A percentile compares a stretch with the other conserved stretches of the same genome.
These are phyloP conservation scores for Meriones psammophilus DNA, from an alignment of 2,797 vertebrate genomes.

Conservation along the genomic window DNA sequence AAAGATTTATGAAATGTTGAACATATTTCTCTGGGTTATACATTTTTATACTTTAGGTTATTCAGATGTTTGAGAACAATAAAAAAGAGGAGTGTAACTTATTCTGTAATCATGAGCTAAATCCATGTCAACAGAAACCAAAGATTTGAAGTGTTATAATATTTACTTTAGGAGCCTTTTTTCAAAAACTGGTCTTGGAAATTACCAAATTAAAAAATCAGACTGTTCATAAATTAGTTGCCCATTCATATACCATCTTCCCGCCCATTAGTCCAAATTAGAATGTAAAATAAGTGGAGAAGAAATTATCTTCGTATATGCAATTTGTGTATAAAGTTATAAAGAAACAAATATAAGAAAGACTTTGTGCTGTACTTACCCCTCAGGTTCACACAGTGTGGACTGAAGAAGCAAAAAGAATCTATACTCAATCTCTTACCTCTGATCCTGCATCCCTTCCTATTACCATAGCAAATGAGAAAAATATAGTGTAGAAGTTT, in stretches of 20 bases:
- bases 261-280: slow-evolving; percentile 35
- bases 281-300: slow-evolving; percentile 39
- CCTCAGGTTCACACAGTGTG: not conserved
- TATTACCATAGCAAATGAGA: not conserved
- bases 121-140: slow-evolving; percentile 64
- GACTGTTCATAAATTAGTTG: slow-evolving; percentile 31
- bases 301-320: slow-evolving; percentile 24
- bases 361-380: not conserved
- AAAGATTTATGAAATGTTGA: slow-evolving; percentile 19
- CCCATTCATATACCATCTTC: not conserved
- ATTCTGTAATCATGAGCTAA: slow-evolving; percentile 57
- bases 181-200: not conserved
- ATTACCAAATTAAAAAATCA: slow-evolving; percentile 70
- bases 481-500: not conserved
- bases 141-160: slow-evolving; percentile 31
- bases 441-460: not conserved
- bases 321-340: not conserved
- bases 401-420: not conserved
- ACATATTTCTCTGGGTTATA: slow-evolving; percentile 21
- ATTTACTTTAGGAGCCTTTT: slow-evolving; percentile 49
- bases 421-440: not conserved
- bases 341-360: slow-evolving; percentile 7
- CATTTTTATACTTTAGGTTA: slow-evolving; percentile 38
- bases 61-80: slow-evolving; percentile 52
- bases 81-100: slow-evolving; percentile 47